Evolutionary conservation across 2,113 vertebrate genomes (phyloP), one percentile per base, ranked within the genome.

Genomic region (Crypturellus undulatus): DNA sequence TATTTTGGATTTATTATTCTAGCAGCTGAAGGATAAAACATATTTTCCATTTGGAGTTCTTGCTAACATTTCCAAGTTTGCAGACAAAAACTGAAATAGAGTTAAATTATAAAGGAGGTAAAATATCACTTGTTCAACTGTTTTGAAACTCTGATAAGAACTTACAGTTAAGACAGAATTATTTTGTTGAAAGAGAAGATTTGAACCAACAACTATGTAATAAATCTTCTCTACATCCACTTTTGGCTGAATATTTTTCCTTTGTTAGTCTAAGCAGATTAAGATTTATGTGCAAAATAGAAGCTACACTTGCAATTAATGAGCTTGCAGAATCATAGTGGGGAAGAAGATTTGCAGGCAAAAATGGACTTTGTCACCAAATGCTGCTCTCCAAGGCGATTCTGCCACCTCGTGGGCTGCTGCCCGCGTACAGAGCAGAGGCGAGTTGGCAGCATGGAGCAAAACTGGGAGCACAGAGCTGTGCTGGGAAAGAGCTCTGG

Each of bases 341-440:
- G 20, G 34, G 54, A 60, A 45, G 24, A 16, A 82, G 30, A 24
- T 87, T 79, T 60, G 42, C 45, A 75, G 20, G 25, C 0, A 56
- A 73, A 54, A 47, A 7, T 2, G 9, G 34, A 36, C 3, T 25
- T 7, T 40, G 60, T 85, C 73, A 67, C 21, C 12, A 36, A 75
- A 54, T 6, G 67, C 47, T 25, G 43, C 67, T 91, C 92, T 92
- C 30, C 38, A 54, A 90, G 89, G 85, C 84, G 19, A 97, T 54
- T 92, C 70, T 88, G 93, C 93, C 92, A 96, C 77, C 95, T 90
- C 80, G 88, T 96, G 96, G 94, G 87, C 91, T 90, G 18, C 69
- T 71, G 70, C 70, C 75, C 92, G 63, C 24, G 78, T 84, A 93
- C 87, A 86, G 75, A 52, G 43, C n/a, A 63, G 51, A 22, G 4